Evolutionary conservation across 2,888 invertebrate genomes (phyloP).

Genomic region (Gisinianus flammeolus): DNA sequence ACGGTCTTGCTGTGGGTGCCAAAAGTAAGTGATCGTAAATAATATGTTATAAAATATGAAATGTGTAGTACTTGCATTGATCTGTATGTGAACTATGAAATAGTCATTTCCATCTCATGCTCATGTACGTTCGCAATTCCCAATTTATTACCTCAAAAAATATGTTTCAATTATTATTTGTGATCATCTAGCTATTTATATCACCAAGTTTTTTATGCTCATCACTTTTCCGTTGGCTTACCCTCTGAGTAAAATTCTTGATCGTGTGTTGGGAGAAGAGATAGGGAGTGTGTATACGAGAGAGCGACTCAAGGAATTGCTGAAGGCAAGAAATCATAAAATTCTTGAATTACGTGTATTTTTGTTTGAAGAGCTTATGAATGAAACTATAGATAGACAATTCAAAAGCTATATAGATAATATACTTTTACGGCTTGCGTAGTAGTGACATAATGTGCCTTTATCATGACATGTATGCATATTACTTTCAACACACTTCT

Average conservation of each 20-base stretch:
- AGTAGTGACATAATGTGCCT: too few relatives aligned
- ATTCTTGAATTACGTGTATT: conserved; percentile 79
- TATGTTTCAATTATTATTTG: too few relatives aligned
- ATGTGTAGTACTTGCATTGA: too few relatives aligned
- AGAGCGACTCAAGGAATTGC: conserved; percentile 92
- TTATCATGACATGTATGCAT: not conserved
- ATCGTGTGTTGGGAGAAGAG: conserved; percentile 91
- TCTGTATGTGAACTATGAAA: too few relatives aligned
- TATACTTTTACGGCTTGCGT: too few relatives aligned
- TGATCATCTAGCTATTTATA: too few relatives aligned
- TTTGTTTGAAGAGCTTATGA: too few relatives aligned
- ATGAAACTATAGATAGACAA: conserved; percentile 96
- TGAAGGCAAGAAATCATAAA: conserved; percentile 88
- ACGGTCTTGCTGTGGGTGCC: conserved; percentile 94
- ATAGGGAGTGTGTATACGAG: conserved; percentile 96
- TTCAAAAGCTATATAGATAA: conserved; percentile 92
- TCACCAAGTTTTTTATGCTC: conserved; percentile 93
- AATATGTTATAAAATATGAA: too few relatives aligned
- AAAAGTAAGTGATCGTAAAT: too few relatives aligned
- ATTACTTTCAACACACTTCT: conserved; percentile 38
- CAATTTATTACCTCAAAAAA: too few relatives aligned
- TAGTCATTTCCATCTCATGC: too few relatives aligned
- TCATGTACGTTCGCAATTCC: too few relatives aligned
- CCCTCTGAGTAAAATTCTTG: conserved; percentile 87
- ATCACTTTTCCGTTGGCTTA: conserved; percentile 91